A percentile compares a stretch with the other conserved stretches of the same genome.
Evolutionary conservation across 2,113 vertebrate species (phyloP).

Genomic region (Muntiacus muntjak): DNA sequence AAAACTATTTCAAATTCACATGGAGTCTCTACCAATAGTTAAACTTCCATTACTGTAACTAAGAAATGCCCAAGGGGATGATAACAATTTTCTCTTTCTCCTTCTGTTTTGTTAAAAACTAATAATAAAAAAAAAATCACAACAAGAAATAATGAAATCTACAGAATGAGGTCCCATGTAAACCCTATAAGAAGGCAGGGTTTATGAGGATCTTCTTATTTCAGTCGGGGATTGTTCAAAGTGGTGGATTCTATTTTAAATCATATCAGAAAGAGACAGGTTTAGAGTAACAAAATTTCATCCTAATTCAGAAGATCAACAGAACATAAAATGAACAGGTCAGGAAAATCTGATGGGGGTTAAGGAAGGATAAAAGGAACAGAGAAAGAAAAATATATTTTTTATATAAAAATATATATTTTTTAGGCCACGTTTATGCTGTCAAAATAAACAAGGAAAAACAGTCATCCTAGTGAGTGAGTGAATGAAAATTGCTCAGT

Average conservation of each 20-base stretch:
- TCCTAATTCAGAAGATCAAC: constrained; percentile 10
- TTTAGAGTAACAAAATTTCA: constrained; percentile 42
- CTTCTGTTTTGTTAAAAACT: constrained; percentile 77
- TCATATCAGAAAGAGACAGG: background rate
- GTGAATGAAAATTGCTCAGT: background rate
- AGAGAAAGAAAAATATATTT: background rate
- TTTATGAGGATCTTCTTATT: constrained; percentile 79
- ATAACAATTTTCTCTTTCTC: constrained; percentile 81
- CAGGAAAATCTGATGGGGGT: background rate
- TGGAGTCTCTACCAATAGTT: constrained; percentile 70
- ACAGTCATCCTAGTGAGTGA: background rate
- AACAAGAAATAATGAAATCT: constrained; percentile 83
- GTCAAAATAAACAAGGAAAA: background rate
- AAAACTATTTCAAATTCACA: constrained; percentile 72
- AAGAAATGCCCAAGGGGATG: constrained; percentile 78
- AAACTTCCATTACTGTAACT: constrained; percentile 74
- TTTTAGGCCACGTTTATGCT: background rate
- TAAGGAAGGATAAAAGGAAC: background rate
- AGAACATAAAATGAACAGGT: background rate
- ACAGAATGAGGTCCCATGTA: constrained; percentile 79
- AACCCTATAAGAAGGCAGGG: constrained; percentile 73
- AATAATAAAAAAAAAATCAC: constrained; percentile 76
- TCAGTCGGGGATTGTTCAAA: constrained; percentile 74
- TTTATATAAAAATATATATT: background rate
- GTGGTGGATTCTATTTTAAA: background rate